phyloP scores from a whole-genome alignment of 1,140 invertebrate genomes.

The Pantala flavescens region DNA sequence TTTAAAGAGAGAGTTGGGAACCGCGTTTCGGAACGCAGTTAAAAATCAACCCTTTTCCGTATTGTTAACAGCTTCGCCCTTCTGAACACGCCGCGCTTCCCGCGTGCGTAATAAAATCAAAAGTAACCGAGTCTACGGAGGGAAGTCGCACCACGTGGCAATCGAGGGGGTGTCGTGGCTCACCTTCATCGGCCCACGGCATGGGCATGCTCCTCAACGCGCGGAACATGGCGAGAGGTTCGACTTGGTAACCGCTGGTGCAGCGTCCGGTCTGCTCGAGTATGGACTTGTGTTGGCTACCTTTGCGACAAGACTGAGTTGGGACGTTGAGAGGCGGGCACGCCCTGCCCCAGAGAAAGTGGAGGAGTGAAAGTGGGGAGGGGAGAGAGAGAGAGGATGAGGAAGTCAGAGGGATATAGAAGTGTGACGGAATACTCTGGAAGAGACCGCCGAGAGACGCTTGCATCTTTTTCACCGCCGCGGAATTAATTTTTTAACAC shows the following conservation, averaged over 20 bases:
- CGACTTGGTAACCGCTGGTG: neutral
- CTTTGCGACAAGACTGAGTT: neutral
- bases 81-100: too few species aligned
- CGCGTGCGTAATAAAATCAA: too few species aligned
- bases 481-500: too few species aligned
- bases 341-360: neutral
- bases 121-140: neutral
- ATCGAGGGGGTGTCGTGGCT: neutral
- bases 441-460: too few species aligned
- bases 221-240: neutral
- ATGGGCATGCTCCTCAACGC: neutral
- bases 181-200: neutral
- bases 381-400: neutral
- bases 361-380: neutral
- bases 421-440: too few species aligned
- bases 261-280: neutral
- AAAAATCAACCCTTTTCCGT: too few species aligned
- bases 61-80: too few species aligned
- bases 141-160: neutral
- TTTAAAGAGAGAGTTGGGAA: too few species aligned
- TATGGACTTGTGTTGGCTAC: neutral
- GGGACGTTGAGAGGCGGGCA: neutral
- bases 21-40: too few species aligned
- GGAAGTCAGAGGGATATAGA: neutral
- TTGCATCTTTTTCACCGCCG: too few species aligned